phyloP scores from a whole-genome alignment of 2,113 vertebrate species.

The Melanerpes aurifrons region DNA sequence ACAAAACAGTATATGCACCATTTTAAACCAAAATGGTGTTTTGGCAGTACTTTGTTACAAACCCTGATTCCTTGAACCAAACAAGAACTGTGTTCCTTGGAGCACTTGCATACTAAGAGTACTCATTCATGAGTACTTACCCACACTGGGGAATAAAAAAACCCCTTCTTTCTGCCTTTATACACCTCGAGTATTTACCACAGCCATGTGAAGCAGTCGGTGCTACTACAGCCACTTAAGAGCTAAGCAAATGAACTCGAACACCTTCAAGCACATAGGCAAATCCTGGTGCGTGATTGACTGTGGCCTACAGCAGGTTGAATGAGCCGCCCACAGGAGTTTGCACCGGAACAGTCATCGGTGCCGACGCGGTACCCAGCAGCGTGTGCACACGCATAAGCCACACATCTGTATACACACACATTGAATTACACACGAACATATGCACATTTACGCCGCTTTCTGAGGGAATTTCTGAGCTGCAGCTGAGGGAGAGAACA shows the following conservation, averaged over 20 bases:
- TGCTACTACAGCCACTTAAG: neutral
- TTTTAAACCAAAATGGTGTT: neutral
- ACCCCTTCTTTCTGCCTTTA: neutral
- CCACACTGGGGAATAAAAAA: rapidly evolving
- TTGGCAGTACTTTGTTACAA: neutral
- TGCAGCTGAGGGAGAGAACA: neutral
- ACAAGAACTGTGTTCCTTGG: neutral
- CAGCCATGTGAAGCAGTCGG: rapidly evolving
- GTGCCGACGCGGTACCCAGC: neutral
- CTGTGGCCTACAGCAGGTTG: neutral
- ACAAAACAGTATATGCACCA: neutral
- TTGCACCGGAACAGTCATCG: no score
- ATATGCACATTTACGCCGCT: neutral
- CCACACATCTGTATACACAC: rapidly evolving
- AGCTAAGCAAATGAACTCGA: neutral
- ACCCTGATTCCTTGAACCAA: neutral
- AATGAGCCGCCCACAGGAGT: neutral
- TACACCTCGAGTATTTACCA: rapidly evolving
- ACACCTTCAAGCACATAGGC: neutral
- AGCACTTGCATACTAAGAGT: neutral
- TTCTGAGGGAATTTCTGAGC: neutral
- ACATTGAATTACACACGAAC: rapidly evolving
- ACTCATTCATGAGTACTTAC: neutral
- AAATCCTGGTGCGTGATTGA: neutral
- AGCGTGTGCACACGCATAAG: rapidly evolving